These are phyloP conservation scores for Orthosia gracilis DNA, from an alignment of 2,888 invertebrate species.

Conservation along the genomic window DNA sequence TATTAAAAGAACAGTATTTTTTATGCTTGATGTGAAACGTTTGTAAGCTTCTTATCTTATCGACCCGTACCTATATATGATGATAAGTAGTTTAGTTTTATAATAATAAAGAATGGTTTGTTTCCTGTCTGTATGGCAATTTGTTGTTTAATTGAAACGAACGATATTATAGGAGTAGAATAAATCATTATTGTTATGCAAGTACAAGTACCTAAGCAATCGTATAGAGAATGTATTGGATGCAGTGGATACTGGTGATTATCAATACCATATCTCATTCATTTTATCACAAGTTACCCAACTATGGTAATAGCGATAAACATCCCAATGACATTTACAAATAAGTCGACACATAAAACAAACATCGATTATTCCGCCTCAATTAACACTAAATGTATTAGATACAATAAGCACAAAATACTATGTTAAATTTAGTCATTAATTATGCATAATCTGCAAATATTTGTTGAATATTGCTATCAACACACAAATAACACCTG, in stretches of 20 bases:
- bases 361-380: not conserved
- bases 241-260: not conserved
- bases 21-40: not conserved
- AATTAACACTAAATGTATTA: not conserved
- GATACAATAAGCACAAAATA: not conserved
- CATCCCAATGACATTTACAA: not conserved
- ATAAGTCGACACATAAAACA: not conserved
- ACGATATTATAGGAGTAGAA: not conserved
- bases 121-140: not conserved
- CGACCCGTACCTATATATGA: not conserved
- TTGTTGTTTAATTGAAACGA: slow-evolving; percentile 8
- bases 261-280: slow-evolving; percentile 4
- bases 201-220: not conserved
- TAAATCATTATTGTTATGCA: not conserved
- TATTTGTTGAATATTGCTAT: not conserved
- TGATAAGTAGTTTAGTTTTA: slow-evolving; percentile 12
- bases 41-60: slow-evolving; percentile 10
- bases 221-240: not conserved
- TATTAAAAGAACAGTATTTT: slow-evolving; percentile 9
- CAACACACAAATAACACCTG: slow-evolving; percentile 10
- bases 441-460: not conserved
- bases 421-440: not conserved
- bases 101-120: slow-evolving; percentile 17
- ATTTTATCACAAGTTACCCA: slow-evolving; percentile 4
- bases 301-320: slow-evolving; percentile 15